Evolutionary conservation across 2,888 invertebrate genomes (phyloP), one percentile per base, ranked within the genome.

Genomic region (Mellilla xanthometata): DNA sequence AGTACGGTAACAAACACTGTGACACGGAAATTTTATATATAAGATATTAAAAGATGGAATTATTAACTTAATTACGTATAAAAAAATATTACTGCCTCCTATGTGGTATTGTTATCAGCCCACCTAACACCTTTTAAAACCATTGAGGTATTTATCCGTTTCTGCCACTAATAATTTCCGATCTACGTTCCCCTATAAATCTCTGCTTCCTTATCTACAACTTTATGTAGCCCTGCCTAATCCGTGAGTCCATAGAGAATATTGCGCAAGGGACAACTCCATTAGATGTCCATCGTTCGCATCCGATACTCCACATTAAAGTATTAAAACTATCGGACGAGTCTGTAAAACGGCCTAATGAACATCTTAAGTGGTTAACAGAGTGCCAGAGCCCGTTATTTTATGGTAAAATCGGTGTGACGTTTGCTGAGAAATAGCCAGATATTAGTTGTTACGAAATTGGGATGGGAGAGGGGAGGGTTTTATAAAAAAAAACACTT

Each of bases 311-410:
- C 62, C 70, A 68, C 74, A 72, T 65, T 72, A 73, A 79, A 48
- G 41, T 48, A 85, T 85, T 84, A 84, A 83, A 84, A 72, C 81
- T 76, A 85, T 78, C 81, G 49, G 52, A 52, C 57, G 39, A 55
- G 45, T 72, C 60, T 68, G 69, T 72, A 75, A 72, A 76, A 77
- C 73, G n/a, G n/a, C 71, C 80, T 84, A 86, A 87, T 85, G 83
- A 86, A 78, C 75, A 58, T 76, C 80, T 86, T 86, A 81, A 88
- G 88, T 88, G 88, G 78, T 81, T 80, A 82, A 86, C 82, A 77
- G 81, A 88, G 86, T 86, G 88, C 71, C 72, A 76, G 80, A n/a
- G n/a, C n/a, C 81, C 81, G 80, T 85, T 86, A 86, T 79, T 86
- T 86, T 82, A 47, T 81, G 82, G 81, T 79, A 72, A 76, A 76